Conservation (phyloP, 2,888 invertebrate species). For the Psylliodes chrysocephalus region DNA sequence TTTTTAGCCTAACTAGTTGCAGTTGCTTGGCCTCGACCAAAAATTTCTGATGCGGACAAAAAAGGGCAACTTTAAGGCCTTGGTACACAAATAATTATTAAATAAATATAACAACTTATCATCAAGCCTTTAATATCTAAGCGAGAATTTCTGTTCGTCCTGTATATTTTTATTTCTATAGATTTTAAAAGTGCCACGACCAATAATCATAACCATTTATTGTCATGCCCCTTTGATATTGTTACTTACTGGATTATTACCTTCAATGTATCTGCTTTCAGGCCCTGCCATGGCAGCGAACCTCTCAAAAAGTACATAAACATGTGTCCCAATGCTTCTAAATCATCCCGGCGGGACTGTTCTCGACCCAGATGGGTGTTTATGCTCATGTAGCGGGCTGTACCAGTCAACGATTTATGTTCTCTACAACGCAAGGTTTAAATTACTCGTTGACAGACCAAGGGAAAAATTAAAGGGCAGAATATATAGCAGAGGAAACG, state of each 20-base stretch:
- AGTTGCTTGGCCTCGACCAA: too few species aligned
- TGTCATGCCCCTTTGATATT: too few species aligned
- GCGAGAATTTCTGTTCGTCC: too few species aligned
- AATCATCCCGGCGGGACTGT: constrained; percentile 98
- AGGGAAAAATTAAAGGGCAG: constrained; percentile 16
- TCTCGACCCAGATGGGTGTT: constrained; percentile 99
- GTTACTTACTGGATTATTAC: constrained; percentile 17
- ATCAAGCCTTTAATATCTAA: too few species aligned
- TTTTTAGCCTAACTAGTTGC: too few species aligned
- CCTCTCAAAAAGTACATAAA: constrained; percentile 99
- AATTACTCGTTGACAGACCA: constrained; percentile 9
- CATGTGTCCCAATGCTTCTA: constrained; percentile 99
- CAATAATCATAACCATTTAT: too few species aligned
- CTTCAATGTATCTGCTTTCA: constrained; percentile 99
- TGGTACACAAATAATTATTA: too few species aligned
- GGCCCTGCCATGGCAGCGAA: constrained; percentile 99
- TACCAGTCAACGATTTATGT: constrained; percentile 99
- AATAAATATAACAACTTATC: too few species aligned
- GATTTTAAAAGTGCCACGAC: too few species aligned
- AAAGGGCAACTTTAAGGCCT: too few species aligned
- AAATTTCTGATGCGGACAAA: too few species aligned
- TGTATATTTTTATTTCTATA: too few species aligned
- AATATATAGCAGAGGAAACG: not conserved
- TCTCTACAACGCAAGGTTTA: constrained; percentile 73
- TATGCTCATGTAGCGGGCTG: constrained; percentile 99